phyloP scores from a whole-genome alignment of 2,113 vertebrate species.

The Daphoenositta chrysoptera region DNA sequence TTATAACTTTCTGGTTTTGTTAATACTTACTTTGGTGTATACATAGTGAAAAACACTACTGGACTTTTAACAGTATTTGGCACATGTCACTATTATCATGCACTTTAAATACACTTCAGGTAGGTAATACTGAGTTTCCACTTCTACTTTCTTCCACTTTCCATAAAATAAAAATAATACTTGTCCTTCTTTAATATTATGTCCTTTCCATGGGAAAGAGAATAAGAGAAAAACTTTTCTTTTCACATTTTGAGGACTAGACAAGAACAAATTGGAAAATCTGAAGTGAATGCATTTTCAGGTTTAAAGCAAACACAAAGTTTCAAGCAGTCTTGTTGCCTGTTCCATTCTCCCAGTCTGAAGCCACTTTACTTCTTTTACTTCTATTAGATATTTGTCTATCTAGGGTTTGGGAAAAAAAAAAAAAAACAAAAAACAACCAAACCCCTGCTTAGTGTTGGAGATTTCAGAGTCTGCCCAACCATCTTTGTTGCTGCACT shows the following conservation, averaged over 20 bases:
- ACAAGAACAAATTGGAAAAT: background rate
- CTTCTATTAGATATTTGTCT: background rate
- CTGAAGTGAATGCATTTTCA: background rate
- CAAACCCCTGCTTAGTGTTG: fast-evolving
- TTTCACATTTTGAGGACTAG: background rate
- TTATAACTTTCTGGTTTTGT: background rate
- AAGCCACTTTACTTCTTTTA: background rate
- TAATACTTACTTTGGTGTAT: background rate
- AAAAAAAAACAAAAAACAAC: background rate
- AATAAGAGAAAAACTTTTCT: background rate
- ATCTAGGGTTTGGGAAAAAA: background rate
- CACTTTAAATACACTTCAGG: background rate
- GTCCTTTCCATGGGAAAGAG: background rate
- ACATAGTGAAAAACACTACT: background rate
- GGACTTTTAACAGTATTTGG: background rate
- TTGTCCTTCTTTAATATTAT: background rate
- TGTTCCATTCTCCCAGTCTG: background rate
- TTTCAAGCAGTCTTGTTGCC: background rate
- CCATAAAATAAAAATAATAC: background rate
- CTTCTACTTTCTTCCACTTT: background rate
- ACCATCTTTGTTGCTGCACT: background rate
- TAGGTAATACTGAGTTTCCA: background rate
- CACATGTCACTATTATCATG: background rate
- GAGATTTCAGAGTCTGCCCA: background rate
- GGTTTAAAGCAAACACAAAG: background rate